Percentiles rank a stretch among this genome's conserved stretches.
Conservation (phyloP, 2,888 invertebrate genomes). For the Tipula vernalis region DNA sequence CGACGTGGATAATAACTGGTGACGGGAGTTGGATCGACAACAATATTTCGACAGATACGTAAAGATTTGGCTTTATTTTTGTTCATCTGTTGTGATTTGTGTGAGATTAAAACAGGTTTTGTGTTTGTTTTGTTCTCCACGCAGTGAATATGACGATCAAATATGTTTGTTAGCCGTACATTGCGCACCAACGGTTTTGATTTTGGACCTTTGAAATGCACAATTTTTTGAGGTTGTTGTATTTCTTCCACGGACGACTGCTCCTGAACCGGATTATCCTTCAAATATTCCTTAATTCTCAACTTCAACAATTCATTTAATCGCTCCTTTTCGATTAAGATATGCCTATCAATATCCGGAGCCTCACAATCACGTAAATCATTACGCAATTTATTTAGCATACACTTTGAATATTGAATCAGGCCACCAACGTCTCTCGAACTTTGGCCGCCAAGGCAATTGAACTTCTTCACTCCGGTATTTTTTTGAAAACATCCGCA, state of each 20-base stretch:
- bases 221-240: neutral
- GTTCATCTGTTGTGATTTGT: neutral
- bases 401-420: neutral
- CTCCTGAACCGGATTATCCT: neutral
- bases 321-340: neutral
- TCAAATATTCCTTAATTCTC: neutral
- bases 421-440: neutral
- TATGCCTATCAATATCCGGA: neutral
- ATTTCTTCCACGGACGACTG: neutral
- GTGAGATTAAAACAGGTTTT: neutral
- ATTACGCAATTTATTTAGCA: neutral
- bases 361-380: neutral
- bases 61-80: neutral
- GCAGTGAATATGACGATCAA: neutral
- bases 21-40: neutral
- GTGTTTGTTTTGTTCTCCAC: neutral
- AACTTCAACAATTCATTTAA: neutral
- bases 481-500: neutral
- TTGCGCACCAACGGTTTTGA: neutral
- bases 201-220: neutral
- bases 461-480: neutral
- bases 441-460: neutral
- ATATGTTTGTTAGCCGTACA: neutral
- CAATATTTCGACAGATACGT: neutral
- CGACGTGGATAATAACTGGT: neutral